phyloP scores from a whole-genome alignment of 2,113 vertebrate genomes.

The Xiphias gladius region DNA sequence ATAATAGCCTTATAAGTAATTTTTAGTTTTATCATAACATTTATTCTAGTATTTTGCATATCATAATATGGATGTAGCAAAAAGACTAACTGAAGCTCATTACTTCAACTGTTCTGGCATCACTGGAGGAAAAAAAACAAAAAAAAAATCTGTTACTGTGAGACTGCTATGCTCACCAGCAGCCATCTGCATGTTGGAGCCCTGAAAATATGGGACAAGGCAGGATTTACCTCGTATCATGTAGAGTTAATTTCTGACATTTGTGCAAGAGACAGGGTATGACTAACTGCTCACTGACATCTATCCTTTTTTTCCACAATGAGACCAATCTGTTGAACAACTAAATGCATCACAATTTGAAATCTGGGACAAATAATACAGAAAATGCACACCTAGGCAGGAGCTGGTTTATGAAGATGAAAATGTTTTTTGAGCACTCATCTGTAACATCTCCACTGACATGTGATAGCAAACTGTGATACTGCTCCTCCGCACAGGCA shows the following conservation, averaged over 20 bases:
- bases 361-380: neutral
- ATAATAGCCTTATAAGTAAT: neutral
- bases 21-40: neutral
- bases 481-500: conserved; percentile 55
- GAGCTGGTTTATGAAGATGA: conserved; percentile 15
- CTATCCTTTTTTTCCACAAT: neutral
- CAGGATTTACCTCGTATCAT: conserved; percentile 47
- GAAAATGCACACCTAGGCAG: neutral
- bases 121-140: too few relatives aligned
- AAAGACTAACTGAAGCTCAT: conserved; percentile 6
- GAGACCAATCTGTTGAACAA: neutral
- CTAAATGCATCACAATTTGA: neutral
- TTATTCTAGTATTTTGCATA: neutral
- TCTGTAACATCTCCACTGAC: conserved; percentile 35
- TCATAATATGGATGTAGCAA: neutral
- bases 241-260: conserved; percentile 17
- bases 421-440: conserved; percentile 28
- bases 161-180: conserved; percentile 23
- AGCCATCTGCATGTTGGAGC: conserved; percentile 43
- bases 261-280: neutral
- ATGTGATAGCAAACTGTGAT: conserved; percentile 50
- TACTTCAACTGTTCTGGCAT: neutral
- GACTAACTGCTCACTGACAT: conserved; percentile 22
- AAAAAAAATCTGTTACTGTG: conserved; percentile 3
- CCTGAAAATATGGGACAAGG: conserved; percentile 32